Evolutionary conservation across 1,140 invertebrate species (phyloP).

Genomic region (Lycorma delicatula): DNA sequence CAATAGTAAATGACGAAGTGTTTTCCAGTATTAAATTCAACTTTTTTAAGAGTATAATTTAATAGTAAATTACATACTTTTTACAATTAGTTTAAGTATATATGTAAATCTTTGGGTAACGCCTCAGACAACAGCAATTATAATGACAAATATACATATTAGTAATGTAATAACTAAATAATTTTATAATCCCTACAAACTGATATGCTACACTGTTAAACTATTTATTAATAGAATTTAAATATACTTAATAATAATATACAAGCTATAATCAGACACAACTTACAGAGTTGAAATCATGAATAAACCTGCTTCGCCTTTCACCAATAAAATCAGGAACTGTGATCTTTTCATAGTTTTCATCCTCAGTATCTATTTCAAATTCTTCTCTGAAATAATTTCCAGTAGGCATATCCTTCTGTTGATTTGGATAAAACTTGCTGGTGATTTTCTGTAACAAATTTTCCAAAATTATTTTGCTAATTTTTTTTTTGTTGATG

Average conservation of each 20-base stretch:
- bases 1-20: too few relatives aligned
- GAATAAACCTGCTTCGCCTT: conserved; percentile 69
- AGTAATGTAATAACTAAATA: neutral
- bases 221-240: neutral
- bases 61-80: too few relatives aligned
- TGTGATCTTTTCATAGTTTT: conserved; percentile 63
- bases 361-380: too few relatives aligned
- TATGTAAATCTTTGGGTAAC: neutral
- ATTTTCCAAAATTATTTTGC: too few relatives aligned
- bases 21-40: too few relatives aligned
- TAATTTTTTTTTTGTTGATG: too few relatives aligned
- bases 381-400: too few relatives aligned
- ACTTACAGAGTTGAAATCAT: conserved; percentile 73
- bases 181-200: neutral
- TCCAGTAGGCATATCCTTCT: too few relatives aligned
- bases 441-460: too few relatives aligned
- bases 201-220: neutral
- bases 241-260: neutral
- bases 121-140: neutral
- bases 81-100: too few relatives aligned
- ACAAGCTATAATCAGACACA: neutral
- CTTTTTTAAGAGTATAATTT: too few relatives aligned
- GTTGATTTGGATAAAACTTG: too few relatives aligned
- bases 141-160: neutral
- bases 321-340: conserved; percentile 72